These are phyloP conservation scores for Dolichallabes microphthalmus DNA, from an alignment of 2,113 vertebrate species.

Conservation along the genomic window DNA sequence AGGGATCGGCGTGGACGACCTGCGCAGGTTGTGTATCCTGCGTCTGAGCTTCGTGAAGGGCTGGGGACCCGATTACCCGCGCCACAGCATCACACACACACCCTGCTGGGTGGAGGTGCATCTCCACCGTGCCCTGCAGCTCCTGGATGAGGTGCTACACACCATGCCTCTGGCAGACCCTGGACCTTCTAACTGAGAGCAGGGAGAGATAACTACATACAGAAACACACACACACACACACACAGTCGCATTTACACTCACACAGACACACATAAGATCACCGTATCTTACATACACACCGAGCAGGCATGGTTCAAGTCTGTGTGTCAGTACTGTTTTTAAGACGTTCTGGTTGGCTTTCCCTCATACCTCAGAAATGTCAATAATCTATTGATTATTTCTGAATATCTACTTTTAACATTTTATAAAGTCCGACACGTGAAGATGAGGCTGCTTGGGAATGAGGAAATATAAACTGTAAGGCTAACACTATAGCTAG, in stretches of 20 bases:
- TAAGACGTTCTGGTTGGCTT: neutral
- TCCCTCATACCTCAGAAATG: neutral
- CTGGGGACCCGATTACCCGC: conserved; percentile 77
- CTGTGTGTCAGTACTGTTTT: neutral
- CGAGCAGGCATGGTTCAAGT: conserved; percentile 4
- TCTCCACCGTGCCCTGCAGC: conserved; percentile 75
- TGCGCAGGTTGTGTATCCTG: conserved; percentile 74
- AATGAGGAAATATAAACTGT: neutral
- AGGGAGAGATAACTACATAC: conserved; percentile 28
- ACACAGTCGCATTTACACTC: conserved; percentile 27
- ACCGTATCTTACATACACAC: conserved; percentile 18
- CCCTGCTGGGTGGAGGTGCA: conserved; percentile 81
- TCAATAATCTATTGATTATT: neutral
- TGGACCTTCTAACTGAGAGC: conserved; percentile 65
- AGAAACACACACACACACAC: conserved; percentile 30
- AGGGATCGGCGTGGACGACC: conserved; percentile 75
- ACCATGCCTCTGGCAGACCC: conserved; percentile 75
- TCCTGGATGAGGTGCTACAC: conserved; percentile 79
- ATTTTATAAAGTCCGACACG: neutral
- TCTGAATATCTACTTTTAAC: conserved; percentile 5
- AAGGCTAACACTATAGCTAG: neutral
- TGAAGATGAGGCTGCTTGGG: neutral
- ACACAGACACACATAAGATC: conserved; percentile 6
- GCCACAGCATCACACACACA: conserved; percentile 79
- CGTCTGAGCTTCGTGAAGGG: conserved; percentile 79